Evolutionary conservation across 2,797 vertebrate species (phyloP).

Genomic region (Tapirus indicus): DNA sequence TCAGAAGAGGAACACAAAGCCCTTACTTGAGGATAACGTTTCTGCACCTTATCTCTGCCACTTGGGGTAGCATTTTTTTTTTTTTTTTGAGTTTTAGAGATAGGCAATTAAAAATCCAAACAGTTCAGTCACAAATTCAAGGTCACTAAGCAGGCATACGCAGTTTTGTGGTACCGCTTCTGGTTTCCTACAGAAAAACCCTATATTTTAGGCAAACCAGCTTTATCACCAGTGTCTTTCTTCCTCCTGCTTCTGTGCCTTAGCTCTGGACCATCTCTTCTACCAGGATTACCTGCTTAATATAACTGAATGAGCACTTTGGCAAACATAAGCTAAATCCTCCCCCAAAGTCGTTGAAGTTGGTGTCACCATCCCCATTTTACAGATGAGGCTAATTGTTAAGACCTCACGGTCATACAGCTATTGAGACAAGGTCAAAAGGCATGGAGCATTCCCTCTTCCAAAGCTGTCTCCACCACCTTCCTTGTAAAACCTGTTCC

Average conservation of each 20-base stretch:
- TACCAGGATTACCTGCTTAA: not conserved
- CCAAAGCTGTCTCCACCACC: not conserved
- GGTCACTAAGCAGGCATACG: not conserved
- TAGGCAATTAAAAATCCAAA: not conserved
- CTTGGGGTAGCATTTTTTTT: not conserved
- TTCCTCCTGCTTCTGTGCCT: not conserved
- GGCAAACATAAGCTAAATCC: not conserved
- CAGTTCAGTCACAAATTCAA: constrained; percentile 38
- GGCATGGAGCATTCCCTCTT: not conserved
- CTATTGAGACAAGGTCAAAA: not conserved
- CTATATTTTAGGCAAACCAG: not conserved
- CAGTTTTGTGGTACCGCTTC: not conserved
- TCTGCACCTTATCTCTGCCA: not conserved
- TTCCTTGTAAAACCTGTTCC: not conserved
- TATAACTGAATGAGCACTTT: not conserved
- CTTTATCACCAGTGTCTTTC: not conserved
- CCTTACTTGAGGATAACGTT: not conserved
- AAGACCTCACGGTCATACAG: not conserved
- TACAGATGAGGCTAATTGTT: not conserved
- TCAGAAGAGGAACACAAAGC: not conserved
- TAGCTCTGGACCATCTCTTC: not conserved
- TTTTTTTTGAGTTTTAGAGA: not conserved
- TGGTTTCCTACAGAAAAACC: not conserved
- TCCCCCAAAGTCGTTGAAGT: not conserved
- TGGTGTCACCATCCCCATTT: not conserved